phyloP scores from a whole-genome alignment of 2,113 vertebrate genomes.

The Lates calcarifer region DNA sequence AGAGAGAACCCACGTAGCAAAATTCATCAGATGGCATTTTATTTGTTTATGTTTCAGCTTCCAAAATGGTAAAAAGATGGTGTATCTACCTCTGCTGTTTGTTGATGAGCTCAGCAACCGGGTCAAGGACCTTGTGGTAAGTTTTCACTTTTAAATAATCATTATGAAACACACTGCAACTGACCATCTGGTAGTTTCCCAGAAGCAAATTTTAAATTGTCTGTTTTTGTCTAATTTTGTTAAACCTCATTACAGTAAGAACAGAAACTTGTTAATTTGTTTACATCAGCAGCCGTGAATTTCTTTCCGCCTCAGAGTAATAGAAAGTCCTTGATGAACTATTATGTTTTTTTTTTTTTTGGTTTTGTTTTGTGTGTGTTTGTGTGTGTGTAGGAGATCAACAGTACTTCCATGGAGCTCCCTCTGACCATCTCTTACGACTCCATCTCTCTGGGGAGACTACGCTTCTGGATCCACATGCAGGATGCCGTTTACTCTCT shows the following conservation, averaged over 20 bases:
- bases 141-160: conserved; percentile 52
- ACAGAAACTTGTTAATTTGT: not conserved
- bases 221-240: not conserved
- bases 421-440: conserved; percentile 95
- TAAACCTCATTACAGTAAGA: not conserved
- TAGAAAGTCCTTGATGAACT: not conserved
- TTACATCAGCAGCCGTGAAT: not conserved
- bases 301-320: not conserved
- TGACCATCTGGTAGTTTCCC: not conserved
- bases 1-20: no score
- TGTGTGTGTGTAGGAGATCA: conserved; percentile 90
- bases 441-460: conserved; percentile 94
- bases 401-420: conserved; percentile 90
- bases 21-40: not conserved
- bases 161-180: conserved; percentile 1
- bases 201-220: conserved; percentile 3
- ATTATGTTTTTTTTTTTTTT: not conserved
- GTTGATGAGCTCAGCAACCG: conserved; percentile 98
- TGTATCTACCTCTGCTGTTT: conserved; percentile 98
- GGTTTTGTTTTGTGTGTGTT: not conserved
- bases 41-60: conserved; percentile 82
- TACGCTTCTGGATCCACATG: conserved; percentile 99
- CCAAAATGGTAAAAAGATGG: conserved; percentile 92
- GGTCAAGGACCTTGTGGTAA: conserved; percentile 96
- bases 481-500: conserved; percentile 96